Conservation (phyloP, 2,113 vertebrate genomes). For the Clarias batrachus region DNA sequence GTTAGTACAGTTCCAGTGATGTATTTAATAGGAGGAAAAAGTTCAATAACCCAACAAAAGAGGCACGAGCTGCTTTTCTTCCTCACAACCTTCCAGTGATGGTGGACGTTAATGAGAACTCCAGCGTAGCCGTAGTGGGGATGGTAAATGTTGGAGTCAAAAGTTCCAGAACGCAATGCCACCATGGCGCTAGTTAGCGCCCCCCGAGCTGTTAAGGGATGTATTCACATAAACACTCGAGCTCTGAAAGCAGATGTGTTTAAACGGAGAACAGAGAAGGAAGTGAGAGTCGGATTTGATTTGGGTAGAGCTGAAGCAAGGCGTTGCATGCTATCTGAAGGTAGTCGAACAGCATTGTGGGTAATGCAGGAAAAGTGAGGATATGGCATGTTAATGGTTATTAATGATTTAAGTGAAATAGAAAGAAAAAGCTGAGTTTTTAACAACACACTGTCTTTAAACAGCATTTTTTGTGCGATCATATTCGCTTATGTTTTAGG, state of each 20-base stretch:
- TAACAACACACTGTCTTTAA: not conserved
- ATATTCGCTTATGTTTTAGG: not conserved
- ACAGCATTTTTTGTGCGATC: not conserved
- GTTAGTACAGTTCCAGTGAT: not conserved
- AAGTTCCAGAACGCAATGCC: not conserved
- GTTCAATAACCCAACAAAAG: not conserved
- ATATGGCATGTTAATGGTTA: too few species aligned
- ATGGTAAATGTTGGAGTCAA: not conserved
- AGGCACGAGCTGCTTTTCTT: too few species aligned
- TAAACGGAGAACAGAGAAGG: not conserved
- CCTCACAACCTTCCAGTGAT: not conserved
- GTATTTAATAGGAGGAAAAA: not conserved
- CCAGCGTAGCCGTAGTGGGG: not conserved
- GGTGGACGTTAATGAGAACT: not conserved
- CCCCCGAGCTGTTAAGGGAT: not conserved
- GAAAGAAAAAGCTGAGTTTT: not conserved
- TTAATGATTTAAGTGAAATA: not conserved
- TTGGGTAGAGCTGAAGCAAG: not conserved
- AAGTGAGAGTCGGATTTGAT: not conserved
- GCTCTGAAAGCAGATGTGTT: not conserved
- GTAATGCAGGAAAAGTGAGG: not conserved
- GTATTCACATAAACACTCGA: not conserved
- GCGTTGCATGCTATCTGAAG: not conserved
- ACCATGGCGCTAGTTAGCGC: not conserved
- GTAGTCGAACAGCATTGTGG: not conserved